Evolutionary conservation across 2,113 vertebrate species (phyloP).

Genomic region (Rallus limicola): DNA sequence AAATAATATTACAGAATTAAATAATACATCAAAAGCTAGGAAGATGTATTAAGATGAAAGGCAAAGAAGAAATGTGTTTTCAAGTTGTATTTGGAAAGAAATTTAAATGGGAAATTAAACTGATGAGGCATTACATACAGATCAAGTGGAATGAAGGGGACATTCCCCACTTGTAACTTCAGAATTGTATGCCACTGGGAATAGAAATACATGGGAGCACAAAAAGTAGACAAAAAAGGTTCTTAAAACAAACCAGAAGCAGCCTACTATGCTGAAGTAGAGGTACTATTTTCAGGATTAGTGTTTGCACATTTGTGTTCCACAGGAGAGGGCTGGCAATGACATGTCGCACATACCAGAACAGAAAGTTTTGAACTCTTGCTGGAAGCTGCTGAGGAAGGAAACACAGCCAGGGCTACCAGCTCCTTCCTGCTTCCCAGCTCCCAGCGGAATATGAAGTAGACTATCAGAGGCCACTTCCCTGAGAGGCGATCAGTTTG

Average conservation of each 20-base stretch:
- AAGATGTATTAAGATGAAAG: neutral
- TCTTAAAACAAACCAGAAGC: neutral
- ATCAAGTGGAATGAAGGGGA: neutral
- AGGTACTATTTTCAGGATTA: neutral
- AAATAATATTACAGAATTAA: neutral
- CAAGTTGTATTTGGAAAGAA: neutral
- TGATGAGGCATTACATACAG: neutral
- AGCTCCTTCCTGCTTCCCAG: neutral
- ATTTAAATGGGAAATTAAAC: neutral
- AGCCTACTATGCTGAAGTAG: neutral
- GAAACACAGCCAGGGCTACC: neutral
- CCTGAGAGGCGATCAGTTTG: fast-evolving
- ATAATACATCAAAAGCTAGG: neutral
- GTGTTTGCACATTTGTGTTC: neutral
- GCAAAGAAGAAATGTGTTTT: neutral
- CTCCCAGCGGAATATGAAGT: neutral
- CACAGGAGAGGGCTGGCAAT: neutral
- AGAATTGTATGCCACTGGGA: neutral
- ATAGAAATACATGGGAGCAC: neutral
- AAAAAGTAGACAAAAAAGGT: neutral
- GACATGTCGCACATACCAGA: neutral
- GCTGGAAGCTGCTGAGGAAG: neutral
- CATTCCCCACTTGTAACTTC: neutral
- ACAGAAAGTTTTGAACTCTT: neutral
- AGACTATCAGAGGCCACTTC: neutral